Conservation (phyloP, 2,888 invertebrate genomes). For the Xanthorhoe spadicearia region DNA sequence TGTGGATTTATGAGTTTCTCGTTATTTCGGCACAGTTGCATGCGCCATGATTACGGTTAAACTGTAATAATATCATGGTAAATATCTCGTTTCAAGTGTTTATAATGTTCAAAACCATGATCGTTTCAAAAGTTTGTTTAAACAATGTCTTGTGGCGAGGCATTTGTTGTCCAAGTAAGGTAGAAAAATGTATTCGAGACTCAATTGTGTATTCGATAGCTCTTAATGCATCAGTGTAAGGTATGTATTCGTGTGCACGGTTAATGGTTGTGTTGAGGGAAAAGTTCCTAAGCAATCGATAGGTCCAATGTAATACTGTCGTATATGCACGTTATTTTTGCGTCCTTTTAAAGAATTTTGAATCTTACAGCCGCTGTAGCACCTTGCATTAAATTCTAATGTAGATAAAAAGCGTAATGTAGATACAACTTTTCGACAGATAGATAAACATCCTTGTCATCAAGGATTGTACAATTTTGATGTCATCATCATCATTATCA, state of each 20-base stretch:
- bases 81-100: too few species aligned
- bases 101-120: too few species aligned
- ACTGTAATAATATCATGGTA: too few species aligned
- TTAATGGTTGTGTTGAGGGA: slow-evolving; percentile 42
- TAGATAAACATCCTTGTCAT: too few species aligned
- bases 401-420: too few species aligned
- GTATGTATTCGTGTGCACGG: slow-evolving; percentile 39
- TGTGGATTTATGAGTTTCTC: too few species aligned
- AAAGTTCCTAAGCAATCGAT: slow-evolving; percentile 43
- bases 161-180: slow-evolving; percentile 19
- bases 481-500: too few species aligned
- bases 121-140: neutral
- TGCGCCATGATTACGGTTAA: too few species aligned
- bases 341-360: slow-evolving; percentile 16
- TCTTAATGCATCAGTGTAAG: slow-evolving; percentile 34
- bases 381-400: too few species aligned
- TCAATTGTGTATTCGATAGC: slow-evolving; percentile 35
- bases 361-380: neutral
- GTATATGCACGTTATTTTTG: slow-evolving; percentile 20
- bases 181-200: slow-evolving; percentile 25
- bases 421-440: too few species aligned
- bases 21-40: too few species aligned
- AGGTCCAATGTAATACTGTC: slow-evolving; percentile 35
- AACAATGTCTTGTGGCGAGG: neutral
- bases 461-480: too few species aligned